Evolutionary conservation across 1,140 invertebrate species (phyloP).

Genomic region (Frieseomelitta varia): DNA sequence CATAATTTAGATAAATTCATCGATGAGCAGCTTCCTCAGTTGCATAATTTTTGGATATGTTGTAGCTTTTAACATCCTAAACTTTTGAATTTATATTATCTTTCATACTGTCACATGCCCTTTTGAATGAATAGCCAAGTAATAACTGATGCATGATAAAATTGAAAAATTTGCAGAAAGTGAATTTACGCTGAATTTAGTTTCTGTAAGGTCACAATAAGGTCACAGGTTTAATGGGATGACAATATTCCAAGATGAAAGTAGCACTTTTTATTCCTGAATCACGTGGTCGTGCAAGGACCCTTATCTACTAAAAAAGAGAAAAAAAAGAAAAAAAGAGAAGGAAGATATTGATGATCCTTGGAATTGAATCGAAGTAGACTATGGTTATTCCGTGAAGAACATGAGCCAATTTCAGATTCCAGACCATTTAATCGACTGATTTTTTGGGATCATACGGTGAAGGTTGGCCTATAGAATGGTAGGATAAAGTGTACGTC

Average conservation of each 20-base stretch:
- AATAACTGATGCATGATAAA: not conserved
- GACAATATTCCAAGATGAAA: not conserved
- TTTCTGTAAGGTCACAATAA: not conserved
- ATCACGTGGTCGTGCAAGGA: not conserved
- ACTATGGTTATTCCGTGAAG: not conserved
- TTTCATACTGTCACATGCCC: no score
- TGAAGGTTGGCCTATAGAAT: slow-evolving; percentile 27
- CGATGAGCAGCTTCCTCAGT: no score
- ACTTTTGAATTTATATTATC: no score
- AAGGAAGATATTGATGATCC: not conserved
- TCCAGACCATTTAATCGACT: slow-evolving; percentile 74
- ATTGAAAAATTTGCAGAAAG: not conserved
- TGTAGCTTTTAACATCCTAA: no score
- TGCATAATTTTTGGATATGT: no score
- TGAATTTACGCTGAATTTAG: not conserved
- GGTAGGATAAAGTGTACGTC: slow-evolving; percentile 46
- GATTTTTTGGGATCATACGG: slow-evolving; percentile 39
- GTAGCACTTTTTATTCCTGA: no score
- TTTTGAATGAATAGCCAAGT: no score
- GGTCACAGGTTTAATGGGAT: not conserved
- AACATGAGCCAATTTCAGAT: slow-evolving; percentile 67
- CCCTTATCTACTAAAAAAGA: not conserved
- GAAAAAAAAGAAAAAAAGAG: not conserved
- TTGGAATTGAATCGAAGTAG: not conserved
- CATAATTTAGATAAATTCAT: no score